A percentile compares a stretch with the other conserved stretches of the same genome.
These are phyloP conservation scores for Mohoua ochrocephala DNA, from an alignment of 2,113 vertebrate species.

Conservation along the genomic window DNA sequence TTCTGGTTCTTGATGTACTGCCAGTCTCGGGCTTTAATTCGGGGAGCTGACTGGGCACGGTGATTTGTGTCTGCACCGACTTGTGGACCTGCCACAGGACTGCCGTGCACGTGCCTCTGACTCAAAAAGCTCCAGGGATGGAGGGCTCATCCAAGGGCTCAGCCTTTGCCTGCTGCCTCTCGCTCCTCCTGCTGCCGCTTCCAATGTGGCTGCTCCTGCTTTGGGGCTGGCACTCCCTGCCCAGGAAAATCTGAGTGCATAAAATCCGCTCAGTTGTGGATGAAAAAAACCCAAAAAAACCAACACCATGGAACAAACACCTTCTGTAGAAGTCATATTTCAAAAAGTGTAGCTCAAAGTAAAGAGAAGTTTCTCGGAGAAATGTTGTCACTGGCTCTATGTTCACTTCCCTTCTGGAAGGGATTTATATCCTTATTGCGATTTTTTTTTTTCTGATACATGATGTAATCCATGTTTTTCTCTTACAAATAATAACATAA, in stretches of 20 bases:
- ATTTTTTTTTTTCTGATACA: neutral
- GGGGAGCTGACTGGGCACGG: neutral
- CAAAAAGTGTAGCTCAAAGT: neutral
- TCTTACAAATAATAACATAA: neutral
- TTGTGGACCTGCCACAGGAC: neutral
- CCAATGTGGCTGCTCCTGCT: neutral
- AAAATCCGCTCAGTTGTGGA: neutral
- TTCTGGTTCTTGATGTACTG: conserved; percentile 42
- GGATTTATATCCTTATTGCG: neutral
- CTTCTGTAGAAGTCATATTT: neutral
- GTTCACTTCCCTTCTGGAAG: neutral
- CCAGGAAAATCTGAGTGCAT: neutral
- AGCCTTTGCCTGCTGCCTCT: neutral
- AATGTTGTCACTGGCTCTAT: neutral
- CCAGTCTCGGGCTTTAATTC: neutral
- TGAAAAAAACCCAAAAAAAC: neutral
- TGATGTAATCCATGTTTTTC: neutral
- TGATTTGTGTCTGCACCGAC: neutral
- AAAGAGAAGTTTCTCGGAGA: neutral
- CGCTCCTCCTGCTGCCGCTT: neutral
- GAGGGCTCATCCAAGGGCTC: neutral
- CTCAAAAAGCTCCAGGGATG: neutral
- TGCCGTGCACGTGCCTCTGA: neutral
- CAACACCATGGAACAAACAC: neutral
- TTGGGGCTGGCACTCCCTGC: rapidly evolving